Evolutionary conservation across 1,140 invertebrate genomes (phyloP).

Genomic region (Hypothenemus hampei): DNA sequence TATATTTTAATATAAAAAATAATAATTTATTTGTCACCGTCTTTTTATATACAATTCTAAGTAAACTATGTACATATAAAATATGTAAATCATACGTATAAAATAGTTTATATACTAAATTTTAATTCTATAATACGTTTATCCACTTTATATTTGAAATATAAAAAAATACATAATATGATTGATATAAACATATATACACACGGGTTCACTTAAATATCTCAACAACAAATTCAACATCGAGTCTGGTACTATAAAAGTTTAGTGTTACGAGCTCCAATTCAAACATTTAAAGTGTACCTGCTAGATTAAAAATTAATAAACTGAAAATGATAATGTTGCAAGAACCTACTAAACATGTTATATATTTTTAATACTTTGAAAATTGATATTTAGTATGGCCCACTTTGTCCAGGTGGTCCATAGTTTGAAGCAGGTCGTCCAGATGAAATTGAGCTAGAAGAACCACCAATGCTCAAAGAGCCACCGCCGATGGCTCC

Average conservation of each 20-base stretch:
- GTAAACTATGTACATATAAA: not conserved
- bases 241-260: no score
- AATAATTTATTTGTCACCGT: constrained; percentile 36
- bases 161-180: not conserved
- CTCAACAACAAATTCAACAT: not conserved
- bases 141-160: no score
- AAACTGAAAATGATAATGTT: not conserved
- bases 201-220: not conserved
- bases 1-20: constrained; percentile 1
- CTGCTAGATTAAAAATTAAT: constrained; percentile 4
- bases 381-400: constrained; percentile 27
- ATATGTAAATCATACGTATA: constrained; percentile 3
- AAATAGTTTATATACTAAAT: not conserved
- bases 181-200: not conserved
- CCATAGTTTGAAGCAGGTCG: constrained; percentile 31
- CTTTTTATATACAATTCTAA: not conserved
- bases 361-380: constrained; percentile 7
- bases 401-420: constrained; percentile 34
- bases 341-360: not conserved
- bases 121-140: constrained; percentile 9
- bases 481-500: constrained; percentile 32
- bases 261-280: no score
- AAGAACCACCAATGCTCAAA: constrained; percentile 23
- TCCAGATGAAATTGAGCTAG: not conserved
- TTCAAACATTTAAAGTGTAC: no score